Conservation (phyloP, 2,797 vertebrate species). For the Ctenopoma kingsleyae region DNA sequence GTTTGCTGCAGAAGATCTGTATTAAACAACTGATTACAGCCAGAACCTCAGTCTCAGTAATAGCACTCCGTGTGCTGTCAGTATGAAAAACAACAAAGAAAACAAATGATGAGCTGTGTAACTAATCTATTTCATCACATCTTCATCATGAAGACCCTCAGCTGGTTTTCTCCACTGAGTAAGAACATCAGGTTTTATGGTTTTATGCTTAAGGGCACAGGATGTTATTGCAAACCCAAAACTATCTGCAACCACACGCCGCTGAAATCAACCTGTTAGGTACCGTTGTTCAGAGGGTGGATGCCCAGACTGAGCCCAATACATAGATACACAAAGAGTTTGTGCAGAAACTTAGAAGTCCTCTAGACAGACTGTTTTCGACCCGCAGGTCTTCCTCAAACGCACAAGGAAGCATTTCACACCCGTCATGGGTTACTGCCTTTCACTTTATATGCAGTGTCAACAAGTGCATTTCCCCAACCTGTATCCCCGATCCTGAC, state of each 20-base stretch:
- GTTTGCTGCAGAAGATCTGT: neutral
- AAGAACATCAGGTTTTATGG: neutral
- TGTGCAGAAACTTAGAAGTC: no score
- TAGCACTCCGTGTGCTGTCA: neutral
- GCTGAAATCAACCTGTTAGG: no score
- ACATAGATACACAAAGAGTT: no score
- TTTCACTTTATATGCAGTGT: neutral
- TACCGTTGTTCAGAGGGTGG: no score
- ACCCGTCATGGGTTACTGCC: neutral
- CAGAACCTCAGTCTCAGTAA: neutral
- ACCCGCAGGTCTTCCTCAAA: no score
- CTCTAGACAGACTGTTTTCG: no score
- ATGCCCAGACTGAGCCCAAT: no score
- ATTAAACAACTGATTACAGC: neutral
- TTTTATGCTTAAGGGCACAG: neutral
- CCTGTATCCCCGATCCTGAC: neutral
- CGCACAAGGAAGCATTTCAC: neutral
- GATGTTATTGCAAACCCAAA: neutral
- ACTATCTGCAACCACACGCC: no score
- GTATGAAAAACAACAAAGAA: neutral
- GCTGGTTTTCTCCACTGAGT: neutral
- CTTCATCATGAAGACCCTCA: neutral
- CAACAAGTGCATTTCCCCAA: neutral
- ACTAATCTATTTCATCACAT: constrained; percentile 6
- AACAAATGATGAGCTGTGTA: neutral